phyloP scores from a whole-genome alignment of 1,140 invertebrate species.

The Heliconius hewitsoni region DNA sequence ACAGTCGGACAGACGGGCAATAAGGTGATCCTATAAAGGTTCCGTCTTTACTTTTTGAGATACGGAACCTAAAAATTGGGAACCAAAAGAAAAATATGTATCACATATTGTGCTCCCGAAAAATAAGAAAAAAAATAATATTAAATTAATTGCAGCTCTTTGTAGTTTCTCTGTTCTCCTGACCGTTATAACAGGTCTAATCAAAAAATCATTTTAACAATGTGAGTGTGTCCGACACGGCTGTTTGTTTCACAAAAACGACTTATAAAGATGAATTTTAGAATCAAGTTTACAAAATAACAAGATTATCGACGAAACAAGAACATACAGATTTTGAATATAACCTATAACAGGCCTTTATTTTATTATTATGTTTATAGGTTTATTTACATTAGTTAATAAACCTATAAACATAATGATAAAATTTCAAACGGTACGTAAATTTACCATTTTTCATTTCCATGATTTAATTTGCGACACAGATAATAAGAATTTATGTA shows the following conservation, averaged over 20 bases:
- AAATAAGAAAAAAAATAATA: background rate
- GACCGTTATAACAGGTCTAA: conserved; percentile 71
- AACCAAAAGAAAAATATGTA: background rate
- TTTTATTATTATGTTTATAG: too few species aligned
- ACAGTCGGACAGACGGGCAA: too few species aligned
- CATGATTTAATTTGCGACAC: too few species aligned
- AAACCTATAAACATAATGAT: too few species aligned
- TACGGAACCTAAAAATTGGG: too few species aligned
- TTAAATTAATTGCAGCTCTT: conserved; percentile 49
- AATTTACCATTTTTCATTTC: too few species aligned
- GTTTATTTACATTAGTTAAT: too few species aligned
- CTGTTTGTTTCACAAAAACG: conserved; percentile 66
- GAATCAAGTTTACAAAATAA: conserved; percentile 9
- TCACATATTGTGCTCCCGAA: background rate
- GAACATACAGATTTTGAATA: background rate
- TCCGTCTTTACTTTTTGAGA: too few species aligned
- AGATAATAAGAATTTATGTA: too few species aligned
- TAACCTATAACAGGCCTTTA: background rate
- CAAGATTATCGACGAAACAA: background rate
- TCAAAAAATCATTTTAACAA: conserved; percentile 80
- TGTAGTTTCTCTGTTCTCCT: conserved; percentile 48
- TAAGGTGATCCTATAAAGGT: too few species aligned
- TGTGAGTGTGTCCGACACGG: conserved; percentile 72
- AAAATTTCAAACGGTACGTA: too few species aligned
- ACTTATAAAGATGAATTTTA: conserved; percentile 50